These are phyloP conservation scores for Hylaea fasciaria DNA, from an alignment of 2,888 invertebrate species.

Conservation along the genomic window DNA sequence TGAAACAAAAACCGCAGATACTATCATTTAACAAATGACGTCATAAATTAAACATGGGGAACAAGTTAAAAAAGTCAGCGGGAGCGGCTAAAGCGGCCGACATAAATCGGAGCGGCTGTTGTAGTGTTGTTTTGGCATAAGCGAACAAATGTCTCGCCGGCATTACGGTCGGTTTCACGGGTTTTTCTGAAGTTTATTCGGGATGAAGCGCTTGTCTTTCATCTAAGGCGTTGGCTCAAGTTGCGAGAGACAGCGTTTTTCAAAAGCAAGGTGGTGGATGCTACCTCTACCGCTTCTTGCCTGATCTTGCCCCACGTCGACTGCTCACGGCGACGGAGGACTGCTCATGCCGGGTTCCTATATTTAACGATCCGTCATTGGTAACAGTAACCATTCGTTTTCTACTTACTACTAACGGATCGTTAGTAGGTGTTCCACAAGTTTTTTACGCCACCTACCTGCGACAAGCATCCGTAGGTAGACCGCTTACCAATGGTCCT, in stretches of 20 bases:
- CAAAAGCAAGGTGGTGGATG: too few relatives aligned
- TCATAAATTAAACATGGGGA: conserved; percentile 73
- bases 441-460: too few relatives aligned
- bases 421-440: too few relatives aligned
- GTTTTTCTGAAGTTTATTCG: conserved; percentile 70
- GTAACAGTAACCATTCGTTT: too few relatives aligned
- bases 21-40: conserved; percentile 68
- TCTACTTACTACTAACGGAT: too few relatives aligned
- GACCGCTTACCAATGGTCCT: too few relatives aligned
- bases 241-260: conserved; percentile 11
- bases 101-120: conserved; percentile 24
- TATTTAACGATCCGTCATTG: too few relatives aligned
- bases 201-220: conserved; percentile 66
- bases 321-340: too few relatives aligned
- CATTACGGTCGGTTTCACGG: conserved; percentile 75
- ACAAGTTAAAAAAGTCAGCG: conserved; percentile 43
- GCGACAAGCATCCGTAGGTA: too few relatives aligned
- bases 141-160: conserved; percentile 75
- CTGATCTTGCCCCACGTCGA: too few relatives aligned
- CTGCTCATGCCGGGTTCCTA: too few relatives aligned
- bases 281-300: too few relatives aligned
- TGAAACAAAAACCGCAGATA: conserved; percentile 31
- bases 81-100: conserved; percentile 30
- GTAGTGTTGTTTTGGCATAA: conserved; percentile 59
- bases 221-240: conserved; percentile 52